Percentiles rank a stretch among this genome's conserved stretches.
These are phyloP conservation scores for Dendrocincla tyrannina DNA, from an alignment of 2,797 vertebrate species.

Conservation along the genomic window DNA sequence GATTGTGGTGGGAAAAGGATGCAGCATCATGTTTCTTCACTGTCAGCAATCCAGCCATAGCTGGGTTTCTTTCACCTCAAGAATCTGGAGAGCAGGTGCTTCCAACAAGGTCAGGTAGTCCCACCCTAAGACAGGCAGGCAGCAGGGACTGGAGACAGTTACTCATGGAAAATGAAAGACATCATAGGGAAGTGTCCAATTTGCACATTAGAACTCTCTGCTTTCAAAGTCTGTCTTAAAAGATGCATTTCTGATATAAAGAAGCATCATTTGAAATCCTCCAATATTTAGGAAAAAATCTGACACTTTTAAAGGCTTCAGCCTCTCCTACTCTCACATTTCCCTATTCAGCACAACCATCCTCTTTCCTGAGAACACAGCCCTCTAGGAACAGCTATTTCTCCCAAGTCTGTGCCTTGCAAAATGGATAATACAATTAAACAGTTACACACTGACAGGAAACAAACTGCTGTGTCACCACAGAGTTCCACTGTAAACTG, in stretches of 20 bases:
- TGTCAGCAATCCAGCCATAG: constrained; percentile 14
- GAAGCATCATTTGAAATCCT: background rate
- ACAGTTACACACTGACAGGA: background rate
- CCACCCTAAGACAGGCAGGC: background rate
- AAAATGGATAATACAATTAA: background rate
- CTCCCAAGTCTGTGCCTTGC: background rate
- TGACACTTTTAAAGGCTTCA: background rate
- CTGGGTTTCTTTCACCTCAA: background rate
- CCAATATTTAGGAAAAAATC: background rate
- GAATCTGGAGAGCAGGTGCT: constrained; percentile 24
- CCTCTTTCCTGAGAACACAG: background rate
- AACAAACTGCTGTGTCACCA: background rate
- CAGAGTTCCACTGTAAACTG: background rate
- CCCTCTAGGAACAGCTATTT: background rate
- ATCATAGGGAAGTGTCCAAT: no score
- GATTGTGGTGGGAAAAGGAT: constrained; percentile 34
- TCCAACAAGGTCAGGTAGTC: background rate
- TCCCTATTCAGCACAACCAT: background rate
- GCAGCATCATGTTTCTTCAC: background rate
- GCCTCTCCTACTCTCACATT: background rate
- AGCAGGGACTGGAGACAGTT: background rate
- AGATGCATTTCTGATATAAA: background rate
- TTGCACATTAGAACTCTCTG: background rate
- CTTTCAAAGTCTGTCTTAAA: background rate
- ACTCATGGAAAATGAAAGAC: background rate